Evolutionary conservation across 2,113 vertebrate genomes (phyloP), one percentile per base, ranked within the genome.

Genomic region (Pimephales promelas): DNA sequence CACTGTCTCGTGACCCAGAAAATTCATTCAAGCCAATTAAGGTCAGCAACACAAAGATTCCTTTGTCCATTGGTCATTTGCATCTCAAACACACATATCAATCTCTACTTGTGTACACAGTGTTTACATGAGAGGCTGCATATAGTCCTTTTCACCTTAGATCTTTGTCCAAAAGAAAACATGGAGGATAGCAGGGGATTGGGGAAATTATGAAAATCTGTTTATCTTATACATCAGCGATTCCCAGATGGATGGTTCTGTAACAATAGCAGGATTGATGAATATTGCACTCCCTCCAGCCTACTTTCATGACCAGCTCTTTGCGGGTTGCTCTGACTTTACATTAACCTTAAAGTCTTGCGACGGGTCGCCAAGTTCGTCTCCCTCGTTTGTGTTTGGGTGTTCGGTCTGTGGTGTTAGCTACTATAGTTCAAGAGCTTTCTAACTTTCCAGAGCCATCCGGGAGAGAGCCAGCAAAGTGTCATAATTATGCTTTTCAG

Each of bases 191-290:
- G 81, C 71, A 79, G 81, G 86, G 81, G 83, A 61, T 83, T 83
- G 68, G 81, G 68, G 66, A 57, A 79, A 75, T 75, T 83, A 83
- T 80, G 70, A 81, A 84, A 87, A 87, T 75, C 45, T 87, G 81
- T 87, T 86, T 81, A 84, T 72, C 73, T 86, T 86, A 85, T 74
- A 87, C 77, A 83, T 85, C 85, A 74, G 84, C 52, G 72, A 86
- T 77, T 89, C 86, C 82, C 82, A 84, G 72, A 85, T 84, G 86
- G 79, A 79, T 72, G 47, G 85, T 24, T 72, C 47, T 77, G 68
- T 84, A 89, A 86, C 88, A 87, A 89, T 86, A 87, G 86, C 61
- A 79, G 78, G 86, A 86, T 84, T 87, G 86, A 85, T 79, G 84
- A 89, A 31, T 11, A 49, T 62, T 49, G 78, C 73, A 73, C 73